phyloP scores from a whole-genome alignment of 2,888 invertebrate species.

The Drosophila limbata region DNA sequence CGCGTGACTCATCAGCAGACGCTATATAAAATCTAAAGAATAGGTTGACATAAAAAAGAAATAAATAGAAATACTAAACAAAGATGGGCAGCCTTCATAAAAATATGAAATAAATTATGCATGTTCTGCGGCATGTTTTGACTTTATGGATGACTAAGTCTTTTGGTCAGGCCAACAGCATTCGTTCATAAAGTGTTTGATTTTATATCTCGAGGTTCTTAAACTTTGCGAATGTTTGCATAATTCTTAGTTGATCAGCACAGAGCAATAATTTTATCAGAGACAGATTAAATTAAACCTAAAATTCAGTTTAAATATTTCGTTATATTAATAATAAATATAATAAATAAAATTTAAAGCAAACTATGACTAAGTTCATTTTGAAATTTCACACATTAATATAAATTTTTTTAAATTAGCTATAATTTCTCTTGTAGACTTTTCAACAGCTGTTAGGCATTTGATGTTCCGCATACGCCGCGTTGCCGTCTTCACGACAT shows the following conservation, averaged over 20 bases:
- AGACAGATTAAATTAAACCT: not conserved
- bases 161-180: constrained; percentile 29
- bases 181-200: constrained; percentile 61
- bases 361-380: not conserved
- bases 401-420: constrained; percentile 44
- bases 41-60: constrained; percentile 8
- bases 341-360: not conserved
- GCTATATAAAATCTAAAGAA: constrained; percentile 26
- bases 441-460: constrained; percentile 65
- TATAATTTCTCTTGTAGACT: constrained; percentile 42
- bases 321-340: not conserved
- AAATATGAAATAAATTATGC: constrained; percentile 44
- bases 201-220: constrained; percentile 60
- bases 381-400: constrained; percentile 5
- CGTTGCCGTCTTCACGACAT: constrained; percentile 32
- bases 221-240: constrained; percentile 44
- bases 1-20: constrained; percentile 45
- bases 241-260: constrained; percentile 11
- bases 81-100: constrained; percentile 34
- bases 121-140: constrained; percentile 47
- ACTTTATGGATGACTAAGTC: constrained; percentile 62
- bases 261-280: not conserved
- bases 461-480: constrained; percentile 50
- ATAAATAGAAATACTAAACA: not conserved
- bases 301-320: constrained; percentile 1